A percentile compares a stretch with the other conserved stretches of the same genome.
Evolutionary conservation across 2,797 vertebrate species (phyloP).

Genomic region (Eidolon dupreanum): DNA sequence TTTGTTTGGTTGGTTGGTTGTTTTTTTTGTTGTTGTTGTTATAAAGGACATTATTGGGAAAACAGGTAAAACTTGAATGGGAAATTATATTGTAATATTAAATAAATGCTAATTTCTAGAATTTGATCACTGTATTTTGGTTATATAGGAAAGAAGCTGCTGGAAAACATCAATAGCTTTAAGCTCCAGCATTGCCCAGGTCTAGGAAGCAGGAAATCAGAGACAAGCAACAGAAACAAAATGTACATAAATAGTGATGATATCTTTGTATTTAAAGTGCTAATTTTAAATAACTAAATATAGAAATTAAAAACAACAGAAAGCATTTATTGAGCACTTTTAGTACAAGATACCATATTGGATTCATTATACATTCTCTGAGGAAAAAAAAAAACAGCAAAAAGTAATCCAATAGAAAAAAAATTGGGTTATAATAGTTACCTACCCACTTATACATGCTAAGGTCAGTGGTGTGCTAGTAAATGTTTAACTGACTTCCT

Average conservation of each 20-base stretch:
- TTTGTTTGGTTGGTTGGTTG: neutral
- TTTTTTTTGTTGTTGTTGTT: neutral
- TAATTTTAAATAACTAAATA: neutral
- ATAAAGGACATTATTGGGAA: neutral
- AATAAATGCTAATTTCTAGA: neutral
- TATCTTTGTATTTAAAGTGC: neutral
- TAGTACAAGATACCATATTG: neutral
- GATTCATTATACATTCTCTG: neutral
- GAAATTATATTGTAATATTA: neutral
- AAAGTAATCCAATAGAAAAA: neutral
- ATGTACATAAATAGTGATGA: neutral
- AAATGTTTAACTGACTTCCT: neutral
- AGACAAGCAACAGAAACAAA: neutral
- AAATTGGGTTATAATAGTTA: neutral
- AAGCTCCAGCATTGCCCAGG: neutral
- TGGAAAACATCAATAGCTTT: neutral
- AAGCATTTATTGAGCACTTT: neutral
- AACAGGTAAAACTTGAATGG: neutral
- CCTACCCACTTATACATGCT: neutral
- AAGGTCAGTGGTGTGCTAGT: neutral
- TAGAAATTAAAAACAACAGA: neutral
- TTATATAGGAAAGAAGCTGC: neutral
- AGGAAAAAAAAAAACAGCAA: neutral
- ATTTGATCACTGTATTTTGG: neutral
- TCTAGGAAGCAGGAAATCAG: neutral